These are phyloP conservation scores for Halictus rubicundus DNA, from an alignment of 1,140 invertebrate genomes.

Conservation along the genomic window DNA sequence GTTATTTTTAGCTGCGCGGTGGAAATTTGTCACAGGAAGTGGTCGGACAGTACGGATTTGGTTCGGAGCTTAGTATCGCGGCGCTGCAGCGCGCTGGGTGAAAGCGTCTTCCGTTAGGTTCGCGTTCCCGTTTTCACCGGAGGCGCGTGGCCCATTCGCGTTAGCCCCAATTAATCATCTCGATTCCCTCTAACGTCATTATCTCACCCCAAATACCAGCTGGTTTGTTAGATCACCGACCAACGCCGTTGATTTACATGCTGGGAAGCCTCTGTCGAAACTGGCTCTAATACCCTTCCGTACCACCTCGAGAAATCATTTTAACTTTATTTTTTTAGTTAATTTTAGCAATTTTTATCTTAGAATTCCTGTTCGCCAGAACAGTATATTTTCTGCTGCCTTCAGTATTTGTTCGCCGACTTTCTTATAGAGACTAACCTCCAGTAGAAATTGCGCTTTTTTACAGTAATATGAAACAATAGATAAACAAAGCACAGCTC, in stretches of 20 bases:
- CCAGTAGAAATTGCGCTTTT: too few relatives aligned
- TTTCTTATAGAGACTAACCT: too few relatives aligned
- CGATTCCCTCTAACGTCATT: not conserved
- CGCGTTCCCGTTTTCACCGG: not conserved
- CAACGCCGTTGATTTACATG: not conserved
- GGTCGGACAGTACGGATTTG: slow-evolving; percentile 2
- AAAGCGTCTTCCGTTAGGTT: not conserved
- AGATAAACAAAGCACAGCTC: too few relatives aligned
- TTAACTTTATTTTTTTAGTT: too few relatives aligned
- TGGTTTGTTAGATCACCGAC: not conserved
- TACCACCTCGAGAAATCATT: not conserved
- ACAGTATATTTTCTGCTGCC: too few relatives aligned
- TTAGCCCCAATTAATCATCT: not conserved
- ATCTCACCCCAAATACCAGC: not conserved
- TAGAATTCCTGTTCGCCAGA: too few relatives aligned
- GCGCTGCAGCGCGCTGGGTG: not conserved
- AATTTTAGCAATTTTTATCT: too few relatives aligned
- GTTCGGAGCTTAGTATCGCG: not conserved
- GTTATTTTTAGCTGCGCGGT: slow-evolving; percentile 13
- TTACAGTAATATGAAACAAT: too few relatives aligned
- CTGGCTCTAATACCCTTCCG: not conserved
- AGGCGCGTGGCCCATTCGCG: not conserved
- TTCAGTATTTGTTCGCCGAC: too few relatives aligned
- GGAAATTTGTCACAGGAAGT: slow-evolving; percentile 23
- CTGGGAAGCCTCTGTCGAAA: not conserved